Evolutionary conservation across 2,888 invertebrate species (phyloP), one percentile per base, ranked within the genome.

Genomic region (Nomada fabriciana): DNA sequence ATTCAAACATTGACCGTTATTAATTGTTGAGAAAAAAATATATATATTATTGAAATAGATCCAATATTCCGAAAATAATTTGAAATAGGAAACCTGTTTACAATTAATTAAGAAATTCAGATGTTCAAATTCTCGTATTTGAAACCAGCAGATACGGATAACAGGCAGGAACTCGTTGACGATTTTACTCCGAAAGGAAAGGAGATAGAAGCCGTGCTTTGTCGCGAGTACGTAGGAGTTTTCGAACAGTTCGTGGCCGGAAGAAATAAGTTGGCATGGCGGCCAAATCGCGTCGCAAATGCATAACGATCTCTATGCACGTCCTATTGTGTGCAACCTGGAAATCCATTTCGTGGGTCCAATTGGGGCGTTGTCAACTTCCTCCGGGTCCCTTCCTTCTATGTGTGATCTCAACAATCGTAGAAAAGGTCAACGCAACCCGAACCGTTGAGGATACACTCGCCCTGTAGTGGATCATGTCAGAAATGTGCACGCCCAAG

Each of bases 261-360:
- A 88, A 85, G 88, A 81, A 88, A 88, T 88, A 86, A 88, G 86
- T 86, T 88, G 86, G 88, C 88, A 63, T 64, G 57, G 69, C 25
- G 72, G 84, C 86, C 88, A 87, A 88, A 88, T 88, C 88, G 72
- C 72, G 77, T 36, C 77, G 67, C 83, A 83, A 88, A 85, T 88
- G 88, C 83, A 85, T 82, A 88, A 88, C 85, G 88, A 88, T 86
- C 81, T 13, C 18, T 69, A 73, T 20, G 65, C 61, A 59, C 20
- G 60, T 68, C 52, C 78, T 68, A 85, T 84, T 85, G 79, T 88
- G 68, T 74, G 59, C 47, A 20, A 23, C 64, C 55, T 74, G 61
- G 82, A 84, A 82, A 88, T 86, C 85, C 85, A 82, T 84, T 88
- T 80, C 57, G 57, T 71, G 72, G 78, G 63, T 67, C 29, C 85